Base-by-base conservation (phyloP, 2,113 vertebrate species). In the Salvelinus fontinalis region DNA sequence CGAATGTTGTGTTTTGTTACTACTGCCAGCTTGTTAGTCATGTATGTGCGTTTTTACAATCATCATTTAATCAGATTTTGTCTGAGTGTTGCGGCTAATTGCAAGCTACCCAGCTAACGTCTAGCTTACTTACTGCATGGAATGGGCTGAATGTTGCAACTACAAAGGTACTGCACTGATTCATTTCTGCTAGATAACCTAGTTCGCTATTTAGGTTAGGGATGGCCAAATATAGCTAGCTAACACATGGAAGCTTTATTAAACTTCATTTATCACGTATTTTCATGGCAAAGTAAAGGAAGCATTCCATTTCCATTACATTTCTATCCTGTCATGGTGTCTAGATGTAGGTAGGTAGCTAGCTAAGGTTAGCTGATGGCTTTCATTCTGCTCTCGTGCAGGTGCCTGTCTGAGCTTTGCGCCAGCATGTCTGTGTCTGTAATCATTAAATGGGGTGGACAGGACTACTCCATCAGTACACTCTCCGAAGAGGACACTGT, bases 371-470 rank as follows among this genome's bases (percentile, higher is more conserved):
- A 67, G 5, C 16, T 68, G 29, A 27, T 31, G 16, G 67, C 7
- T 34, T 34, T 8, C 29, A 34, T 8, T n/a, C 2, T 68, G 31
- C 12, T 18, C 24, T 20, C 16, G 13, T 16, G 8, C 1, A 29
- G 14, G 49, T 27, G 26, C 26, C 26, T 26, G 79, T 66, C 81
- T 73, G 75, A 74, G 77, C 79, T 79, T 73, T 75, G 67, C 70
- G 76, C 81, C 78, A 89, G 73, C 89, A 99, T 99, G 98, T 96
- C 96, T 68, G 93, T 99, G n/a, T 98, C 97, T 74, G 95, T 99
- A 75, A 99, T 99, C 66, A 98, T 99, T 82, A 99, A 99, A 87
- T 99, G 98, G 97, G 96, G 97, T 70, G 97, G 98, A 26, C 98
- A 99, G 89, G 98, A 99, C 83, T 99, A 98, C 92, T 95, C 95